Percentiles rank a stretch among this genome's conserved stretches.
phyloP scores from a whole-genome alignment of 2,888 invertebrate species.

The Muschampia staudingeri region DNA sequence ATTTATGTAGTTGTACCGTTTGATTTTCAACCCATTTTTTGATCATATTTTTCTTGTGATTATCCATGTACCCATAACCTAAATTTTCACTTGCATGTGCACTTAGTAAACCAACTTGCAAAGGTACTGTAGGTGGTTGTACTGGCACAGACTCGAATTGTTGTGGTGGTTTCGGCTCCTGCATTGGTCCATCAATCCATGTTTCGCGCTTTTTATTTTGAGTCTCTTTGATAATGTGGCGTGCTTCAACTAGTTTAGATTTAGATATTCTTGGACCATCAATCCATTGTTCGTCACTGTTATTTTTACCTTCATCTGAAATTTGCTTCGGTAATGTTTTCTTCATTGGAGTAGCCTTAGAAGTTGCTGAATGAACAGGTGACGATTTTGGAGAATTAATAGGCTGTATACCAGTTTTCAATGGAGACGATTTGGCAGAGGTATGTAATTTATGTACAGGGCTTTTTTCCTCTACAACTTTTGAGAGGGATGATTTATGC shows the following conservation, averaged over 20 bases:
- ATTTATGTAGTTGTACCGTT: slow-evolving; percentile 95
- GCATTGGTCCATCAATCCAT: slow-evolving; percentile 99
- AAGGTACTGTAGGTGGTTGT: slow-evolving; percentile 87
- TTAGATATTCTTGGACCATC: slow-evolving; percentile 98
- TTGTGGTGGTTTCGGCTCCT: slow-evolving; percentile 89
- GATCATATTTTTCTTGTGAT: slow-evolving; percentile 98
- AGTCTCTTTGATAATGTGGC: slow-evolving; percentile 95
- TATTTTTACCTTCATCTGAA: slow-evolving; percentile 83
- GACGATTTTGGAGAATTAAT: slow-evolving; percentile 90
- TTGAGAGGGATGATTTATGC: slow-evolving; percentile 88
- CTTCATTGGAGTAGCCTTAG: slow-evolving; percentile 91
- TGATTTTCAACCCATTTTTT: slow-evolving; percentile 98
- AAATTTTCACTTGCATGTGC: slow-evolving; percentile 88
- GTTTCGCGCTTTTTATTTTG: slow-evolving; percentile 96
- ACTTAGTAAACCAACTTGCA: slow-evolving; percentile 85
- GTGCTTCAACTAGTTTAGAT: slow-evolving; percentile 95
- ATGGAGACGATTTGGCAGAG: slow-evolving; percentile 92
- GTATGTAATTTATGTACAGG: slow-evolving; percentile 92
- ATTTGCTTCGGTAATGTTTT: slow-evolving; percentile 85
- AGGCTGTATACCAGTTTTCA: slow-evolving; percentile 81
- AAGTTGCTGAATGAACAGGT: slow-evolving; percentile 85
- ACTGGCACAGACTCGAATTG: slow-evolving; percentile 91
- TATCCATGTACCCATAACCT: slow-evolving; percentile 98
- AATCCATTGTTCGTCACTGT: slow-evolving; percentile 98
- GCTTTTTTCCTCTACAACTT: slow-evolving; percentile 92